Percentiles rank a stretch among this genome's conserved stretches.
Evolutionary conservation across 23 tunicate species (phyloP).

Genomic region (Styela clava): DNA sequence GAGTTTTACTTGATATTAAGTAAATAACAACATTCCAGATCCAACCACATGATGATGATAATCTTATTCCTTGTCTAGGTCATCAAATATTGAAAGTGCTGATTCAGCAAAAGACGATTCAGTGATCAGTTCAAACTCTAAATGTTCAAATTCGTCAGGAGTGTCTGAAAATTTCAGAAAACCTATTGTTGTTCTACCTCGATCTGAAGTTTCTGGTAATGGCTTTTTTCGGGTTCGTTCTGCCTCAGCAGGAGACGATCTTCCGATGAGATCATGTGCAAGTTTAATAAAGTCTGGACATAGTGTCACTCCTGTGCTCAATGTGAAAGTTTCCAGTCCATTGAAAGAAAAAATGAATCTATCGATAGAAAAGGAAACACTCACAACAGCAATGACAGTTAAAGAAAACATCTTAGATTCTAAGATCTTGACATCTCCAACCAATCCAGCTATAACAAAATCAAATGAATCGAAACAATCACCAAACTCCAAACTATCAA

Average conservation of each 20-base stretch:
- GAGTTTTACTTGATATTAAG: too few species aligned
- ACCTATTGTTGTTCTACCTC: neutral
- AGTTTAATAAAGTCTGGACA: conserved; percentile 13
- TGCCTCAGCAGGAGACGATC: conserved; percentile 4
- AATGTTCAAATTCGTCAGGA: neutral
- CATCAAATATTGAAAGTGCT: neutral
- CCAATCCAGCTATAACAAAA: neutral
- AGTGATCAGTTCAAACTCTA: neutral
- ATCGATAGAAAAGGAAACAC: neutral
- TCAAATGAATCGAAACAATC: neutral
- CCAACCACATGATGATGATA: too few species aligned
- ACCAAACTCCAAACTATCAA: neutral
- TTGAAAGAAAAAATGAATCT: neutral
- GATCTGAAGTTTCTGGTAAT: neutral
- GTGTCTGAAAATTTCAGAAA: neutral
- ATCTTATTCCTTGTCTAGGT: too few species aligned
- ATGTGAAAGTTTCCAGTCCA: conserved; percentile 1
- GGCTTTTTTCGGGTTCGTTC: conserved; percentile 11
- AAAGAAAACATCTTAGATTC: neutral
- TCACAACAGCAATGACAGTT: neutral
- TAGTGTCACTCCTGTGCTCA: conserved; percentile 6
- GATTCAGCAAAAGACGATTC: neutral
- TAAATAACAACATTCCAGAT: too few species aligned
- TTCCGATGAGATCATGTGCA: neutral
- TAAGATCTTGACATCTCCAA: neutral